Evolutionary conservation across 2,888 invertebrate genomes (phyloP).

Genomic region (Crocallis elinguaria): DNA sequence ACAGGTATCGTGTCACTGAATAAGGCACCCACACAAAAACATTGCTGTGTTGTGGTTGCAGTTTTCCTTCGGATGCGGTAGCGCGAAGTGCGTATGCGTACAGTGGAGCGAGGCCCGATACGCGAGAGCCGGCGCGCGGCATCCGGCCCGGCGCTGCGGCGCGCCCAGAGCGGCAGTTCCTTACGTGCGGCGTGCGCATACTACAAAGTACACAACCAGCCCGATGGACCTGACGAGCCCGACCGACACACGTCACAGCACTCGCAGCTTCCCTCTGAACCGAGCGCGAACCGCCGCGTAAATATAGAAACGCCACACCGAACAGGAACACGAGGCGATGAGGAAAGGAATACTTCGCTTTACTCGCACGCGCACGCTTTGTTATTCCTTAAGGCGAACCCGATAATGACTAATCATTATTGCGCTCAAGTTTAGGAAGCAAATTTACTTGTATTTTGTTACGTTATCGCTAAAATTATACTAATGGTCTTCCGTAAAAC

Average conservation of each 20-base stretch:
- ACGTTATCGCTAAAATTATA: constrained; percentile 12
- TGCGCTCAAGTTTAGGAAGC: constrained; percentile 14
- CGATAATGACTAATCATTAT: constrained; percentile 25
- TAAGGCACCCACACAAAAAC: constrained; percentile 56
- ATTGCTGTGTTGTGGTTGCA: constrained; percentile 47
- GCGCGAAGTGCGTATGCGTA: constrained; percentile 38
- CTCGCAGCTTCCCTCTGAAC: constrained; percentile 68
- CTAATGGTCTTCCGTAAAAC: constrained; percentile 5
- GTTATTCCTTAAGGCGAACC: constrained; percentile 26
- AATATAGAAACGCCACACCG: constrained; percentile 77
- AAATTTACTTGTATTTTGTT: constrained; percentile 15
- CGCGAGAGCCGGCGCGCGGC: constrained; percentile 45
- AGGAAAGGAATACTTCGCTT: constrained; percentile 59
- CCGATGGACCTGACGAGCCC: constrained; percentile 43
- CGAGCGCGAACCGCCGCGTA: constrained; percentile 74
- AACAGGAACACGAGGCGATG: constrained; percentile 75
- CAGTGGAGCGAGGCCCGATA: constrained; percentile 39
- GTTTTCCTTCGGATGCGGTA: constrained; percentile 52
- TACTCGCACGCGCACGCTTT: constrained; percentile 42
- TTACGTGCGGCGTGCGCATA: constrained; percentile 45
- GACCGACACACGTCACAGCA: constrained; percentile 67
- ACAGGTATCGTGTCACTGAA: constrained; percentile 54
- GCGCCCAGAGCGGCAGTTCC: constrained; percentile 60
- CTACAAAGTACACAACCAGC: constrained; percentile 45
- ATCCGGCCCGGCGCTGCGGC: constrained; percentile 43